Evolutionary conservation across 2,797 vertebrate species (phyloP).

Genomic region (Steatocranus sp.): DNA sequence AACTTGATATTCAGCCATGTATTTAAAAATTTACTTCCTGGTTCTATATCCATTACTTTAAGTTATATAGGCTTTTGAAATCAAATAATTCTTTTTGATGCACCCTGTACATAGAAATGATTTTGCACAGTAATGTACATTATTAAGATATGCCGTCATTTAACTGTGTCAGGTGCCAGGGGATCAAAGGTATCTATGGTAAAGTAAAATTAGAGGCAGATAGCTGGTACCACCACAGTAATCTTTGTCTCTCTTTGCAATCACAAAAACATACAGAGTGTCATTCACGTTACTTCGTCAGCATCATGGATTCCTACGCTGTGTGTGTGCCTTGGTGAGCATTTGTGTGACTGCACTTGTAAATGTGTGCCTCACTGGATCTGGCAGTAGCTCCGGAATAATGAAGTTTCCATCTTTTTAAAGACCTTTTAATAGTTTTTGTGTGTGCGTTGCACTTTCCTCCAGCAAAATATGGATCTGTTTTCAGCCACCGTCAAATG

Average conservation of each 20-base stretch:
- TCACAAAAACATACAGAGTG: background rate
- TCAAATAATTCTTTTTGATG: rapidly evolving
- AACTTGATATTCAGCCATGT: background rate
- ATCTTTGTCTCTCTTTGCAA: background rate
- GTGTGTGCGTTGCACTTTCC: background rate
- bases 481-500: conserved; percentile 38
- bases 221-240: background rate
- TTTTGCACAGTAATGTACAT: background rate
- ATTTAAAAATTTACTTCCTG: background rate
- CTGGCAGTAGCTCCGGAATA: conserved; percentile 6
- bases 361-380: background rate
- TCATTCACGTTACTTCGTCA: background rate
- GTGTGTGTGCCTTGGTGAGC: background rate
- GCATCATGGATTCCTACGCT: background rate
- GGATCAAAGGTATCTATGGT: background rate
- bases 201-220: background rate
- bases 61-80: rapidly evolving
- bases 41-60: too few species aligned
- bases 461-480: conserved; percentile 42
- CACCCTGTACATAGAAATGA: background rate
- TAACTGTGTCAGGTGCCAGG: background rate
- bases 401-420: conserved; percentile 20
- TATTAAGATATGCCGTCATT: background rate
- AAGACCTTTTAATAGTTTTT: conserved; percentile 25
- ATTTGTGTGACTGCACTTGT: background rate